Conservation (phyloP, 2,888 invertebrate genomes). For the Spodoptera littoralis region DNA sequence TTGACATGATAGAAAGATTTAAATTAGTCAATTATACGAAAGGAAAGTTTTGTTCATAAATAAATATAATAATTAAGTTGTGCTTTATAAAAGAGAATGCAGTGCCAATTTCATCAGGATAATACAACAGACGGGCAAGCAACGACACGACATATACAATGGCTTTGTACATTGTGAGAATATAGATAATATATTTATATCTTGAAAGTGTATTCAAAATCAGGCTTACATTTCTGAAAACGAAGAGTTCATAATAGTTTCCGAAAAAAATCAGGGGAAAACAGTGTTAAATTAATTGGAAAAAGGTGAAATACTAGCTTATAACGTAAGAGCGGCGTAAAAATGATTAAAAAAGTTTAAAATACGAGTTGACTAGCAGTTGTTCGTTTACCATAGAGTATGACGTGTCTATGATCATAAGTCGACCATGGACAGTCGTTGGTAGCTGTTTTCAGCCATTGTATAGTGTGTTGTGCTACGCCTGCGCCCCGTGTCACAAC, state of each 20-base stretch:
- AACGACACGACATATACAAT: constrained; percentile 74
- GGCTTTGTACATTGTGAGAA: constrained; percentile 58
- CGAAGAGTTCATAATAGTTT: constrained; percentile 17
- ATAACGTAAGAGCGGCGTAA: constrained; percentile 38
- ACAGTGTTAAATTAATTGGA: constrained; percentile 12
- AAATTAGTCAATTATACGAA: too few relatives aligned
- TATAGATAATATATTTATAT: not conserved
- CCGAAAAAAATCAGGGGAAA: constrained; percentile 17
- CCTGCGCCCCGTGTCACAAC: constrained; percentile 77
- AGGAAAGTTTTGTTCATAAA: not conserved
- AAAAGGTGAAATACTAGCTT: constrained; percentile 43
- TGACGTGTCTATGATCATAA: constrained; percentile 71
- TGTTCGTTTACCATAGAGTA: constrained; percentile 72
- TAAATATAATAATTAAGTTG: constrained; percentile 7
- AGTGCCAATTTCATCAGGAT: constrained; percentile 63
- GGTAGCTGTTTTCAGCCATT: constrained; percentile 79
- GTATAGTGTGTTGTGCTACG: constrained; percentile 80
- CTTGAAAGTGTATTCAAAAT: constrained; percentile 20
- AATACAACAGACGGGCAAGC: constrained; percentile 59
- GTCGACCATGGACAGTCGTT: constrained; percentile 77
- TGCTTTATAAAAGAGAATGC: not conserved
- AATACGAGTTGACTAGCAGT: constrained; percentile 43
- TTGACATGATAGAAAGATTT: too few relatives aligned
- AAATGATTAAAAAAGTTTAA: constrained; percentile 23
- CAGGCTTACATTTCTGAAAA: constrained; percentile 38